These are phyloP conservation scores for Microcebus tavaratra DNA, from an alignment of 2,113 vertebrate genomes.

Conservation along the genomic window DNA sequence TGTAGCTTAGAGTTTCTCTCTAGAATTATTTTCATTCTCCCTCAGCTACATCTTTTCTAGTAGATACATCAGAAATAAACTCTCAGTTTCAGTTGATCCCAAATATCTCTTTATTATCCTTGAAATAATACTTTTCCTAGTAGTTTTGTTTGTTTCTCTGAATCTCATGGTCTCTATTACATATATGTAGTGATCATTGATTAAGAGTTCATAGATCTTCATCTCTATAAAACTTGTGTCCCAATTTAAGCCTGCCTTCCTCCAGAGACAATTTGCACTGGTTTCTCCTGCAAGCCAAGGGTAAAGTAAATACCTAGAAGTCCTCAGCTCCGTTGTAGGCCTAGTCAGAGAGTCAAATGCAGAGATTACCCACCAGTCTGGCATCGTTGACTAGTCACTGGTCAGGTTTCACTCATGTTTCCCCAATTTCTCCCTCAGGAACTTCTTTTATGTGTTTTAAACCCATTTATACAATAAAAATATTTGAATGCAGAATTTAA, in stretches of 20 bases:
- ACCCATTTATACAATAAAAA: background rate
- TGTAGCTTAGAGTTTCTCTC: background rate
- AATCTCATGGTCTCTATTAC: background rate
- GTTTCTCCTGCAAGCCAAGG: background rate
- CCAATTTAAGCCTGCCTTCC: background rate
- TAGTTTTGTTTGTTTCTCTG: background rate
- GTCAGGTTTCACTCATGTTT: background rate
- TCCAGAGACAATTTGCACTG: background rate
- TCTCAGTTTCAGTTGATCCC: background rate
- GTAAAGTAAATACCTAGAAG: background rate
- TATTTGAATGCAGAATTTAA: background rate
- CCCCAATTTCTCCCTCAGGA: background rate
- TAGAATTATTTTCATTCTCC: background rate
- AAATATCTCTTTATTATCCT: background rate
- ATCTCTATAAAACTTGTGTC: background rate
- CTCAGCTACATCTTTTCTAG: background rate
- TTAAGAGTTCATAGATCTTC: background rate
- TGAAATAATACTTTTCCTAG: background rate
- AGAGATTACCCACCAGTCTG: background rate
- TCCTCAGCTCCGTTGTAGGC: background rate
- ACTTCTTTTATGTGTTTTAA: background rate
- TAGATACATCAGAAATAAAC: background rate
- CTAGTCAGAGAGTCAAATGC: background rate
- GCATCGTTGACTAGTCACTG: background rate
- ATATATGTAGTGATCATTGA: background rate